Base-by-base conservation (phyloP, 2,797 vertebrate genomes). In the Champsocephalus gunnari region DNA sequence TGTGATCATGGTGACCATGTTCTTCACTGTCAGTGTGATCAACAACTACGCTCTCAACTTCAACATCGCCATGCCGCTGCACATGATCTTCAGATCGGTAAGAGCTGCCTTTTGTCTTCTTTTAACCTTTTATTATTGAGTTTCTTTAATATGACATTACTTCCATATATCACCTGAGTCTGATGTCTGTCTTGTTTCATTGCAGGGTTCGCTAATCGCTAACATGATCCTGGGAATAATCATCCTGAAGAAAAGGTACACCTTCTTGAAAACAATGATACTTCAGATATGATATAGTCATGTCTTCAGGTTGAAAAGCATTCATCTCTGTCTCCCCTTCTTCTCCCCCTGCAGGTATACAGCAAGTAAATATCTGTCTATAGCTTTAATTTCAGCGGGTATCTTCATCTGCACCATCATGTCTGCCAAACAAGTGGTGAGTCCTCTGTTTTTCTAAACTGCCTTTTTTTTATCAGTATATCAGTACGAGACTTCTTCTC, bases 71-170 rank as follows among this genome's bases (percentile, higher is more conserved):
- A 99, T 99, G 98, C 98, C 98, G 0, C 89, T 99, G 79, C 98
- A 99, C 83, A 99, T 99, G 98, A 99, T 99, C 91, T 99, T 99
- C 92, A 95, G 98, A 97, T 99, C 98, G 6, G 98, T 99, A 89
- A 96, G 97, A 94, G 8, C 34, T 28, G 16, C 41, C 38, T 9
- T 10, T 16, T 49, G 2, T 44, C 24, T 58, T 12, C n/a, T 60
- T 49, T 61, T 51, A 19, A 16, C 17, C 19, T 48, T 38, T 14
- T 50, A 5, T 11, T 48, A 24, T 56, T 4, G 58, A 13, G 51
- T 38, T 73, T 19, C 32, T 24, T 21, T 43, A 9, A 47, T 28
- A 5, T 28, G 54, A 1, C 28, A 5, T 38, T n/a, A 24, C 44
- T 24, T 38, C 32, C 11, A 12, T 21, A 19, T 14, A 7, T 60